These are phyloP conservation scores for Serrognathus titanus DNA, from an alignment of 2,888 invertebrate genomes.

Conservation along the genomic window DNA sequence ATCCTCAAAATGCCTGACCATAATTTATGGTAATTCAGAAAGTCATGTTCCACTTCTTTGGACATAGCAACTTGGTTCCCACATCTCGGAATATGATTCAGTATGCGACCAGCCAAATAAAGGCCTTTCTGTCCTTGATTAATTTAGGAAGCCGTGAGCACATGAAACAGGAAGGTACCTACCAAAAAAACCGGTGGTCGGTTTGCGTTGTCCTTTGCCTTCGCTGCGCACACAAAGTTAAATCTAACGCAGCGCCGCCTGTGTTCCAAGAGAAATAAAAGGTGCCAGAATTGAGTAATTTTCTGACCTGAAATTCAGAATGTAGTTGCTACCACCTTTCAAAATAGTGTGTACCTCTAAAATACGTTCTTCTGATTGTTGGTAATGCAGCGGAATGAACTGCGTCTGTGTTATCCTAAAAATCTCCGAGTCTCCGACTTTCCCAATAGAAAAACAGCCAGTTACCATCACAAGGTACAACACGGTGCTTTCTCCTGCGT, in stretches of 20 bases:
- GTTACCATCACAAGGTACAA: conserved; percentile 91
- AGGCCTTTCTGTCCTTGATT: too few species aligned
- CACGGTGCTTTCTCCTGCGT: conserved; percentile 78
- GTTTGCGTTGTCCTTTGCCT: conserved; percentile 74
- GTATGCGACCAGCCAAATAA: neutral
- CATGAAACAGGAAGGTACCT: conserved; percentile 23
- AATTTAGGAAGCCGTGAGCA: neutral
- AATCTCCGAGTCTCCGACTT: conserved; percentile 91
- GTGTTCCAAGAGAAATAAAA: conserved; percentile 90
- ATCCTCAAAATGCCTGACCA: too few species aligned
- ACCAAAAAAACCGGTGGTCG: conserved; percentile 98
- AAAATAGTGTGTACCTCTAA: conserved; percentile 49
- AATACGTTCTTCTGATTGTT: conserved; percentile 59
- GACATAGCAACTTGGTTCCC: too few species aligned
- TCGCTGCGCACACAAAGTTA: conserved; percentile 92
- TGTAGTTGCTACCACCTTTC: neutral
- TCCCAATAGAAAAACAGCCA: conserved; percentile 94
- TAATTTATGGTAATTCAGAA: too few species aligned
- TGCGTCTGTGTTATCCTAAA: conserved; percentile 92
- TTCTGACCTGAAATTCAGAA: conserved; percentile 55
- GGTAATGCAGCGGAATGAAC: conserved; percentile 82
- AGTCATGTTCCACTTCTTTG: too few species aligned
- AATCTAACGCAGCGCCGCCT: conserved; percentile 62
- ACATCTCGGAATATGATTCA: too few species aligned
- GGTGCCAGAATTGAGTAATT: conserved; percentile 94